A percentile compares a stretch with the other conserved stretches of the same genome.
phyloP scores from a whole-genome alignment of 2,797 vertebrate genomes.

The Ammospiza maritima region DNA sequence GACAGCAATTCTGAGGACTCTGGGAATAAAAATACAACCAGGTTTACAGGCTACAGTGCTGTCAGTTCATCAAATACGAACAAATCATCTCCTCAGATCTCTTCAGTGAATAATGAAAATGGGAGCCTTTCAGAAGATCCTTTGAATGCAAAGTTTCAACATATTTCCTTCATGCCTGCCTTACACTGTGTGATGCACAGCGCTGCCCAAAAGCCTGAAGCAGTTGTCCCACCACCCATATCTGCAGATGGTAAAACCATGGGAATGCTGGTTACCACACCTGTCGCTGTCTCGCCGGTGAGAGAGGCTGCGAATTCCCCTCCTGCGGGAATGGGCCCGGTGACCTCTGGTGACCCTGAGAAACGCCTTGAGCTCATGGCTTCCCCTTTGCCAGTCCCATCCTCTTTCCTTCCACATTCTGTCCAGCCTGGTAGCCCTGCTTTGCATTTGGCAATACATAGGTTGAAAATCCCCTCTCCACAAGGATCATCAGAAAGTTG shows the following conservation, averaged over 20 bases:
- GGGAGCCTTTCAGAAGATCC: slow-evolving; percentile 73
- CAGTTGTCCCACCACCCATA: slow-evolving; percentile 71
- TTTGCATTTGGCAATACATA: slow-evolving; percentile 84
- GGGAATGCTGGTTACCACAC: slow-evolving; percentile 80
- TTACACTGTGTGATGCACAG: slow-evolving; percentile 85
- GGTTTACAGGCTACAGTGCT: slow-evolving; percentile 75
- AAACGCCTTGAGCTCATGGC: slow-evolving; percentile 80
- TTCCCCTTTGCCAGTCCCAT: slow-evolving; percentile 75
- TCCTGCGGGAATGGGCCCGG: slow-evolving; percentile 71
- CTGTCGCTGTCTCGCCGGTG: slow-evolving; percentile 72
- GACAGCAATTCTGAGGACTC: slow-evolving; percentile 94
- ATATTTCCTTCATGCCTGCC: slow-evolving; percentile 83
- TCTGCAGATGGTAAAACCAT: slow-evolving; percentile 82
- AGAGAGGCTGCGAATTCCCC: slow-evolving; percentile 72
- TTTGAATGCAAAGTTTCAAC: slow-evolving; percentile 76
- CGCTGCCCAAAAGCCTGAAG: slow-evolving; percentile 77
- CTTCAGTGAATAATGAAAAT: slow-evolving; percentile 67
- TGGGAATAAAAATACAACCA: slow-evolving; percentile 75
- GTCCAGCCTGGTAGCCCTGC: slow-evolving; percentile 74
- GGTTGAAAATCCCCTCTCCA: slow-evolving; percentile 82
- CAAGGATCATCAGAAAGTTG: slow-evolving; percentile 76
- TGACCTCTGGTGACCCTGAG: slow-evolving; percentile 80
- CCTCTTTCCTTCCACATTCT: slow-evolving; percentile 80
- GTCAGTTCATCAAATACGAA: slow-evolving; percentile 65
- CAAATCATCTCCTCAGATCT: slow-evolving; percentile 72